Conservation (phyloP, 2,113 vertebrate genomes). For the Thinocorus orbignyianus region DNA sequence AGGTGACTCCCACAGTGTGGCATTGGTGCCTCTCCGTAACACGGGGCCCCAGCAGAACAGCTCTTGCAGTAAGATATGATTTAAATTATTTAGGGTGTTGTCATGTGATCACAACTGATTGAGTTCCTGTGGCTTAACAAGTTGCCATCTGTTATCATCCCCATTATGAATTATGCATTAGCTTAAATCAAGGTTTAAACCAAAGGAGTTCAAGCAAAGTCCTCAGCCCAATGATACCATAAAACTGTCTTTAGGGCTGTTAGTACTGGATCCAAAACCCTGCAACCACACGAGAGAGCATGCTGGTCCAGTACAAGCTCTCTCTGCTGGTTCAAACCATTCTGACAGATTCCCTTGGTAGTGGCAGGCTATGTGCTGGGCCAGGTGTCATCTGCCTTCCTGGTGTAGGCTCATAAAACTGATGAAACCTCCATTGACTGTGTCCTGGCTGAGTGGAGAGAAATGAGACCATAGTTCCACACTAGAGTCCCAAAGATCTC, state of each 20-base stretch:
- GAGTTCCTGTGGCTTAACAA: conserved; percentile 68
- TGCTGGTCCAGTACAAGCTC: not conserved
- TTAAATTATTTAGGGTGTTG: conserved; percentile 52
- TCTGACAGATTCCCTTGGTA: not conserved
- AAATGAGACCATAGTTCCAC: not conserved
- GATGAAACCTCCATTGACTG: not conserved
- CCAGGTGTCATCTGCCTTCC: not conserved
- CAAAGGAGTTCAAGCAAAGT: conserved; percentile 43
- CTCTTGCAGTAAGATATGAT: not conserved
- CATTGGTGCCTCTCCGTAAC: not conserved
- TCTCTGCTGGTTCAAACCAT: not conserved
- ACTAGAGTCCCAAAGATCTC: not conserved
- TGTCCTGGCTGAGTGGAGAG: not conserved
- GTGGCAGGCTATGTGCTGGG: not conserved
- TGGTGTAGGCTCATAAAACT: not conserved
- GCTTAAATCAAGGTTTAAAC: conserved; percentile 38
- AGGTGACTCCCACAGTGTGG: not conserved
- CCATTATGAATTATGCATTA: conserved; percentile 53
- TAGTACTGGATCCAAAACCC: not conserved
- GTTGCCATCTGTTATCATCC: conserved; percentile 64
- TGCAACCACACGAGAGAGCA: not conserved
- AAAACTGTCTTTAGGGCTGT: conserved; percentile 18
- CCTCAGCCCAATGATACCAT: not conserved
- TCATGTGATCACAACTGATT: conserved; percentile 60
- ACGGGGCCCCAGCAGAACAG: not conserved